Conservation (phyloP, 2,888 invertebrate genomes). For the Acanthosepion lycidas region DNA sequence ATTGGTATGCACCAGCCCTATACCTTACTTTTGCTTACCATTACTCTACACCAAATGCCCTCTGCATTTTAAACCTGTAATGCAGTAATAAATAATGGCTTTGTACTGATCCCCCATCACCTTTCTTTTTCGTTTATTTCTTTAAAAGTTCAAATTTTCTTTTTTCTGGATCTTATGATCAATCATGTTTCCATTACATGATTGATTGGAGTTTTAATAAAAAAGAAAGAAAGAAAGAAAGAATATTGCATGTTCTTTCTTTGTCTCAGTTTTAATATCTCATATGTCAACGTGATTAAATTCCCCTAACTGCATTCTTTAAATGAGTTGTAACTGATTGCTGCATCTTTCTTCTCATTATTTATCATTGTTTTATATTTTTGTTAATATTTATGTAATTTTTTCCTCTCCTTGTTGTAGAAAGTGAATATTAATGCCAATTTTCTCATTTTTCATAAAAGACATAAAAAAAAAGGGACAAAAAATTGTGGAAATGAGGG, state of each 20-base stretch:
- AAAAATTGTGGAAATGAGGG: neutral
- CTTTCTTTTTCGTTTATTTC: neutral
- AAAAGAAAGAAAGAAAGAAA: neutral
- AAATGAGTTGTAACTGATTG: neutral
- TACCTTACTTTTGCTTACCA: too few relatives aligned
- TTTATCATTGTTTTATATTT: neutral
- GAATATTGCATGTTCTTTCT: neutral
- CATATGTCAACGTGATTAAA: constrained; percentile 13
- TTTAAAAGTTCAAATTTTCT: constrained; percentile 1
- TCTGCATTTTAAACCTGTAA: neutral
- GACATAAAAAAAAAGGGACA: neutral
- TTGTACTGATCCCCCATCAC: neutral
- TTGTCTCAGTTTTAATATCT: constrained; percentile 33
- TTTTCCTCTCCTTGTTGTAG: neutral
- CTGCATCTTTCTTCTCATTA: neutral
- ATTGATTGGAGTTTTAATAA: constrained; percentile 23
- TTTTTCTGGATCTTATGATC: neutral
- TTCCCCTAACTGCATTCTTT: neutral
- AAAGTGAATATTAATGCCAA: neutral
- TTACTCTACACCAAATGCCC: neutral
- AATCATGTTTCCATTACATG: constrained; percentile 33
- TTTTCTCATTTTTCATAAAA: constrained; percentile 8
- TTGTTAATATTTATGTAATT: neutral
- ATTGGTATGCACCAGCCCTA: neutral
- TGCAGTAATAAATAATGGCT: neutral